Percentiles rank a stretch among this genome's conserved stretches.
These are phyloP conservation scores for Conus betulinus DNA, from an alignment of 1,140 invertebrate genomes.

Conservation along the genomic window DNA sequence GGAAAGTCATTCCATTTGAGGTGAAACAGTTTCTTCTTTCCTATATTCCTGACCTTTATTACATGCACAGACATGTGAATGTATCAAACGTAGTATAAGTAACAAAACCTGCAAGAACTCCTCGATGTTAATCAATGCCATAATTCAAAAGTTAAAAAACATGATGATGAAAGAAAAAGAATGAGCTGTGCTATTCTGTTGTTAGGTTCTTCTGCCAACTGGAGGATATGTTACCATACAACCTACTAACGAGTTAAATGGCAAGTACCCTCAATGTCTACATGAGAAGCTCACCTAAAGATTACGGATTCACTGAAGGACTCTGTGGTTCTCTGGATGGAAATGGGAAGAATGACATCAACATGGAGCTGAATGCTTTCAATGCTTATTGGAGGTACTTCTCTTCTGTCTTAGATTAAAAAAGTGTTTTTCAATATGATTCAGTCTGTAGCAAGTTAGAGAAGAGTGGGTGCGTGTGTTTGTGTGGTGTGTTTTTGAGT, in stretches of 20 bases:
- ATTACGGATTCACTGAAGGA: constrained; percentile 50
- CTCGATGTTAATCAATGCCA: too few relatives aligned
- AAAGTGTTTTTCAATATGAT: too few relatives aligned
- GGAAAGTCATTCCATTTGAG: too few relatives aligned
- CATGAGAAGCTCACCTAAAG: constrained; percentile 49
- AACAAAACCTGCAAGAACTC: too few relatives aligned
- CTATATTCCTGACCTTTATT: too few relatives aligned
- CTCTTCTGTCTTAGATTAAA: background rate
- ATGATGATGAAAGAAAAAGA: background rate
- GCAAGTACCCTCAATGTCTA: constrained; percentile 59
- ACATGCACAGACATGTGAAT: too few relatives aligned
- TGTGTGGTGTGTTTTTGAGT: too few relatives aligned
- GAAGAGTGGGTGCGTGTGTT: too few relatives aligned
- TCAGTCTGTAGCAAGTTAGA: too few relatives aligned
- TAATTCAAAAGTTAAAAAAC: too few relatives aligned
- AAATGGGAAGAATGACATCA: constrained; percentile 51
- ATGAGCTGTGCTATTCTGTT: background rate
- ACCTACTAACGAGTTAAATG: background rate
- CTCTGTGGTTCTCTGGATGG: constrained; percentile 63
- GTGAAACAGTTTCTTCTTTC: too few relatives aligned
- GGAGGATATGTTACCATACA: constrained; percentile 44
- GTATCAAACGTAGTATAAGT: too few relatives aligned
- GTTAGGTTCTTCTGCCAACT: constrained; percentile 44
- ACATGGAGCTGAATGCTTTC: constrained; percentile 43
- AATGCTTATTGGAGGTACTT: constrained; percentile 52